These are phyloP conservation scores for Eriocheir sinensis DNA, from an alignment of 1,140 invertebrate genomes.

Conservation along the genomic window DNA sequence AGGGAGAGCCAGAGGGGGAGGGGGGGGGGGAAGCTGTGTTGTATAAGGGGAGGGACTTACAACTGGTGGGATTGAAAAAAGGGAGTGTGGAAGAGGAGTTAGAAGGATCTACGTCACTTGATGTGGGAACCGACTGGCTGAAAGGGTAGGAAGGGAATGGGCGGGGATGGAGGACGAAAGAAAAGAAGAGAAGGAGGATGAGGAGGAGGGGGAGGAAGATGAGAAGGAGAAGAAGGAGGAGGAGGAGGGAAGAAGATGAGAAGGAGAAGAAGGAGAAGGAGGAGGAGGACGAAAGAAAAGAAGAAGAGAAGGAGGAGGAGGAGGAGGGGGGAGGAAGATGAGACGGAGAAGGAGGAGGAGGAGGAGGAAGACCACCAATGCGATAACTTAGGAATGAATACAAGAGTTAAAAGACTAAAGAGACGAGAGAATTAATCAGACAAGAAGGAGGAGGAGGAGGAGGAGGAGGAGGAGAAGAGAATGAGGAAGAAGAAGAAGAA, in stretches of 20 bases:
- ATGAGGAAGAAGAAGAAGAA: neutral
- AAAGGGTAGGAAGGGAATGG: neutral
- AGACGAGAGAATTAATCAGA: neutral
- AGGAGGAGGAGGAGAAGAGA: neutral
- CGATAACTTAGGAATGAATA: conserved; percentile 9
- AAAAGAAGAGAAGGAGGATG: neutral
- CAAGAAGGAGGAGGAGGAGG: neutral
- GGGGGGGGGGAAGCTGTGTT: neutral
- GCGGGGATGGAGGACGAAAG: neutral
- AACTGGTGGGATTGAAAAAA: conserved; percentile 12
- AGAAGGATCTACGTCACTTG: neutral
- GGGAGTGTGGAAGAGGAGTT: neutral
- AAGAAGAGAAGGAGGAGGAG: neutral
- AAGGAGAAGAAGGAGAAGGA: neutral
- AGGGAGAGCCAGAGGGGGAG: no score
- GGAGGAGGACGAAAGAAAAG: no score
- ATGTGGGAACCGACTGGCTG: conserved; percentile 7
- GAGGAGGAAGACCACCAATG: neutral
- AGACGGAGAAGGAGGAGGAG: neutral
- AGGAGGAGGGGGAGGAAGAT: no score
- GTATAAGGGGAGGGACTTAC: neutral
- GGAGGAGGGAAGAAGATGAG: neutral
- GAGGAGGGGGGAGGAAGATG: neutral
- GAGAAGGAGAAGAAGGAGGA: neutral
- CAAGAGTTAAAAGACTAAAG: neutral